Evolutionary conservation across 2,888 invertebrate species (phyloP).

Genomic region (Pardosa pseudoannulata): DNA sequence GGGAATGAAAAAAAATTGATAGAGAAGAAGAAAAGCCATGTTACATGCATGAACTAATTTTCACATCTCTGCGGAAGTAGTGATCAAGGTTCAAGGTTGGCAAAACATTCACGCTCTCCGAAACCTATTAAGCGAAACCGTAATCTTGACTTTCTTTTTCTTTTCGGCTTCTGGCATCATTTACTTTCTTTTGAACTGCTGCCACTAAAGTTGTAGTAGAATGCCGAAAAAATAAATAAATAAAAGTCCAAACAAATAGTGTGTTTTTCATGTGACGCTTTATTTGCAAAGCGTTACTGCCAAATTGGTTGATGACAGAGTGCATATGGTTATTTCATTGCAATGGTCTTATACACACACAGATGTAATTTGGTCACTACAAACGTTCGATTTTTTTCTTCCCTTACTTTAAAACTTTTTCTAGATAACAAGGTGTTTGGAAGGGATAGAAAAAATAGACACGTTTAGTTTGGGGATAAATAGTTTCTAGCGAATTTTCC

Average conservation of each 20-base stretch:
- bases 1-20: background rate
- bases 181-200: background rate
- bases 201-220: background rate
- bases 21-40: background rate
- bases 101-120: background rate
- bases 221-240: no score
- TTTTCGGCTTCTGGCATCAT: background rate
- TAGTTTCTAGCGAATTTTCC: no score
- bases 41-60: slow-evolving; percentile 3
- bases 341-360: no score
- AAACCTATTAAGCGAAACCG: background rate
- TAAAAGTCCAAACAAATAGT: background rate
- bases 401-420: no score
- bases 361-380: no score
- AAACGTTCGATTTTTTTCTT: no score
- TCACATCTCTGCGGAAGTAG: background rate
- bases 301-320: no score
- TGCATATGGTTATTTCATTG: no score
- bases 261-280: background rate
- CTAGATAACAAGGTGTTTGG: no score
- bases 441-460: no score
- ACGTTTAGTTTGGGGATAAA: no score
- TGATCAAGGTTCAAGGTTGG: background rate
- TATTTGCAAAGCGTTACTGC: background rate
- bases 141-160: background rate